These are phyloP conservation scores for Sakesphorus luctuosus DNA, from an alignment of 2,113 vertebrate genomes.

Conservation along the genomic window DNA sequence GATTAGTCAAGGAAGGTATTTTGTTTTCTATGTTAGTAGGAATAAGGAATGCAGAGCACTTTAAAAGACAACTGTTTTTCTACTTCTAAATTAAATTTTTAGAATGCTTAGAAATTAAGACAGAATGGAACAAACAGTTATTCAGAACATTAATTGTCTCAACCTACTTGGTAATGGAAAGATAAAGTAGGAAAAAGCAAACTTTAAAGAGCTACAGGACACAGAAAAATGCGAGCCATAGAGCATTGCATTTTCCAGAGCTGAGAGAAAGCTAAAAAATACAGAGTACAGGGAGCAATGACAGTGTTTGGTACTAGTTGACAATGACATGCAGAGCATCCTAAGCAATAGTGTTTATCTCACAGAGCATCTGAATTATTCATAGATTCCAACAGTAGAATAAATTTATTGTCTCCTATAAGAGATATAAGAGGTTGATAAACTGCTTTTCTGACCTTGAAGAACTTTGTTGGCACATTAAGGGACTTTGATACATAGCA, in stretches of 20 bases:
- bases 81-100: not conserved
- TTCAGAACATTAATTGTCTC: not conserved
- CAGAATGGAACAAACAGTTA: not conserved
- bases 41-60: not conserved
- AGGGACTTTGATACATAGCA: constrained; percentile 79
- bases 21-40: not conserved
- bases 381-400: constrained; percentile 75
- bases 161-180: not conserved
- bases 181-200: not conserved
- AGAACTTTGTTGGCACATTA: constrained; percentile 81
- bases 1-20: not conserved
- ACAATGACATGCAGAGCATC: constrained; percentile 61
- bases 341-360: constrained; percentile 75
- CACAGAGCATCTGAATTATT: constrained; percentile 79
- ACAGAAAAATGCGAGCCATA: not conserved
- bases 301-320: constrained; percentile 34
- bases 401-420: constrained; percentile 81
- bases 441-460: constrained; percentile 84
- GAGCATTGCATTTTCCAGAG: not conserved
- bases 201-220: not conserved
- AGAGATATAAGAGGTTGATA: constrained; percentile 82
- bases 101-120: not conserved
- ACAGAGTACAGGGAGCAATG: not conserved
- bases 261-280: not conserved
- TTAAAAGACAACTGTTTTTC: not conserved